Evolutionary conservation across 2,797 vertebrate species (phyloP).

Genomic region (Lacerta viridis): DNA sequence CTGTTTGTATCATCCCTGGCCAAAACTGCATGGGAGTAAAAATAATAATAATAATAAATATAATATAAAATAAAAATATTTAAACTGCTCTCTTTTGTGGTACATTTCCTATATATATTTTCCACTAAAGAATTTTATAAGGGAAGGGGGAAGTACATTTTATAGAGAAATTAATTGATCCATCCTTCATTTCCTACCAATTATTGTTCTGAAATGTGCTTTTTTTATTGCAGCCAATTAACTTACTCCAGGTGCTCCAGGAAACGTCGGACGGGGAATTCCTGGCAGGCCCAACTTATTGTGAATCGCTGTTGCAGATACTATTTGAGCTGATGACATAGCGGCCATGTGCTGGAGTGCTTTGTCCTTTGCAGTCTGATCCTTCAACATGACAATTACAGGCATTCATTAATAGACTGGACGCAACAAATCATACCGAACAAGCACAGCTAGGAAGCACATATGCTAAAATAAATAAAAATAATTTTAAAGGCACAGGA

Average conservation of each 20-base stretch:
- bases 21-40: constrained; percentile 90
- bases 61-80: constrained; percentile 51
- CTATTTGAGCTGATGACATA: constrained; percentile 99
- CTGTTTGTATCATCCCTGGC: constrained; percentile 97
- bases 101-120: constrained; percentile 25
- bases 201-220: constrained; percentile 47
- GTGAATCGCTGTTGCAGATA: constrained; percentile 99
- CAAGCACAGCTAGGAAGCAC: constrained; percentile 81
- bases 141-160: constrained; percentile 38
- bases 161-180: constrained; percentile 59
- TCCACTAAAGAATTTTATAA: constrained; percentile 46
- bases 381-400: constrained; percentile 94
- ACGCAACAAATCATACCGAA: constrained; percentile 71
- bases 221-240: constrained; percentile 10
- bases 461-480: constrained; percentile 62
- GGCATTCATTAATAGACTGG: constrained; percentile 84
- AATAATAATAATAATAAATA: constrained; percentile 55
- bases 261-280: constrained; percentile 96
- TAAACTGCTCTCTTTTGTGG: constrained; percentile 31
- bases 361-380: constrained; percentile 99
- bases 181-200: constrained; percentile 28
- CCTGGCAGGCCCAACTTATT: constrained; percentile 99
- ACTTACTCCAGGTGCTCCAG: constrained; percentile 97
- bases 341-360: constrained; percentile 99
- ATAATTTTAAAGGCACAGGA: constrained; percentile 73